Conservation (phyloP, 1,140 invertebrate genomes). For the Bilobella aurantiaca region DNA sequence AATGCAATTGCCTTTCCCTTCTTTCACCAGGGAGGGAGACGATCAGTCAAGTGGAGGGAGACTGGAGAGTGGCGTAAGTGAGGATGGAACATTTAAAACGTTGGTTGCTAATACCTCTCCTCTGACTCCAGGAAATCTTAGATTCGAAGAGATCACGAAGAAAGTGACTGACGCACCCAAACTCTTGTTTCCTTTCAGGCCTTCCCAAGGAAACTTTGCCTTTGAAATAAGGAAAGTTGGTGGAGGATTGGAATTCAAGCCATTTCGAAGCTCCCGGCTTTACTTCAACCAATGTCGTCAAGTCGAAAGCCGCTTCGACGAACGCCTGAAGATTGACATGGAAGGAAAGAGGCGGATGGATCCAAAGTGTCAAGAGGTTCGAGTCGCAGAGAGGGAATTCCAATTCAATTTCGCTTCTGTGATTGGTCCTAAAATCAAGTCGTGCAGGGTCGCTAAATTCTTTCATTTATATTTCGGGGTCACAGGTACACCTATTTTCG, state of each 20-base stretch:
- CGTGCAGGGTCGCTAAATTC: background rate
- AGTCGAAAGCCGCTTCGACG: too few species aligned
- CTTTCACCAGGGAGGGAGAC: background rate
- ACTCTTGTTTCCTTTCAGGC: background rate
- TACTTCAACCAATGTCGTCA: too few species aligned
- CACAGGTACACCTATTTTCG: background rate
- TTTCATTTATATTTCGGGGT: background rate
- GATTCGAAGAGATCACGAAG: background rate
- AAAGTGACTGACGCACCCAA: too few species aligned
- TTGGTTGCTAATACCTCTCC: background rate
- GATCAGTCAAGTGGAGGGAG: background rate
- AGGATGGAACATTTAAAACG: background rate
- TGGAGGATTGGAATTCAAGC: background rate
- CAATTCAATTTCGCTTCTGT: background rate
- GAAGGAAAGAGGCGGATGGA: background rate
- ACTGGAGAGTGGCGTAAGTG: background rate
- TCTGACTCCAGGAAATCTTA: background rate
- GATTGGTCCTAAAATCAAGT: background rate
- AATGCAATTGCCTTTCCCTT: background rate
- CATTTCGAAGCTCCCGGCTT: too few species aligned
- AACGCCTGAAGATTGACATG: conserved; percentile 1
- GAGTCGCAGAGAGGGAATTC: background rate
- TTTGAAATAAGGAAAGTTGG: too few species aligned
- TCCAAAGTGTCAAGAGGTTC: background rate
- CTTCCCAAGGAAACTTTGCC: too few species aligned